Conservation (phyloP, 1,140 invertebrate species). For the Philaenus spumarius region DNA sequence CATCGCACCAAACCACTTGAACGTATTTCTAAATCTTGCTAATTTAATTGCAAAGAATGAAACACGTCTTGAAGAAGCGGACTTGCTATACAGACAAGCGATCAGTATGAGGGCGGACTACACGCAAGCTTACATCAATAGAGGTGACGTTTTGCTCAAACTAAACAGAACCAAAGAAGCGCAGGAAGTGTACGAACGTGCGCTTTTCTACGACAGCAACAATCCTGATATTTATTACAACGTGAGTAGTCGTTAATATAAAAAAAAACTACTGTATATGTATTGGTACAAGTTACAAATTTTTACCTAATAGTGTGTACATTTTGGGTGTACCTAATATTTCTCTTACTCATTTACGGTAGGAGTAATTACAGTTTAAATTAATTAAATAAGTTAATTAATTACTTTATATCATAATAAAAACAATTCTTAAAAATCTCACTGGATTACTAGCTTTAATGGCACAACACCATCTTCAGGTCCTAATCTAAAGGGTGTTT, state of each 20-base stretch:
- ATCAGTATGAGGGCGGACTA: constrained; percentile 97
- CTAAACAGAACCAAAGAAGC: constrained; percentile 92
- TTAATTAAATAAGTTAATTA: too few relatives aligned
- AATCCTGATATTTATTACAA: constrained; percentile 98
- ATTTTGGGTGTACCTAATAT: too few relatives aligned
- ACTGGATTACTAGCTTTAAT: too few relatives aligned
- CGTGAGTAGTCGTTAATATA: constrained; percentile 48
- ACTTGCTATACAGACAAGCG: constrained; percentile 83
- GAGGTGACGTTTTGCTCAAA: constrained; percentile 93
- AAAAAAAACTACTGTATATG: too few relatives aligned
- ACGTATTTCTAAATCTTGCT: constrained; percentile 92
- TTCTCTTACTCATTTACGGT: too few relatives aligned
- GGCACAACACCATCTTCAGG: too few relatives aligned
- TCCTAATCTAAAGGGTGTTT: too few relatives aligned
- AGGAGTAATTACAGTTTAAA: too few relatives aligned
- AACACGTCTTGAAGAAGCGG: constrained; percentile 86
- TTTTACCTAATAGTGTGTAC: too few relatives aligned
- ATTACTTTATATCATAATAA: too few relatives aligned
- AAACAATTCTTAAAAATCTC: too few relatives aligned
- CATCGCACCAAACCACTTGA: constrained; percentile 92
- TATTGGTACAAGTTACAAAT: too few relatives aligned
- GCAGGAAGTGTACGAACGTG: constrained; percentile 89
- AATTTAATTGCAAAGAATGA: constrained; percentile 92
- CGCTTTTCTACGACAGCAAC: constrained; percentile 84
- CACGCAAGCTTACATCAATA: constrained; percentile 94